Base-by-base conservation (phyloP, 2,888 invertebrate genomes). In the Elmis aenea region DNA sequence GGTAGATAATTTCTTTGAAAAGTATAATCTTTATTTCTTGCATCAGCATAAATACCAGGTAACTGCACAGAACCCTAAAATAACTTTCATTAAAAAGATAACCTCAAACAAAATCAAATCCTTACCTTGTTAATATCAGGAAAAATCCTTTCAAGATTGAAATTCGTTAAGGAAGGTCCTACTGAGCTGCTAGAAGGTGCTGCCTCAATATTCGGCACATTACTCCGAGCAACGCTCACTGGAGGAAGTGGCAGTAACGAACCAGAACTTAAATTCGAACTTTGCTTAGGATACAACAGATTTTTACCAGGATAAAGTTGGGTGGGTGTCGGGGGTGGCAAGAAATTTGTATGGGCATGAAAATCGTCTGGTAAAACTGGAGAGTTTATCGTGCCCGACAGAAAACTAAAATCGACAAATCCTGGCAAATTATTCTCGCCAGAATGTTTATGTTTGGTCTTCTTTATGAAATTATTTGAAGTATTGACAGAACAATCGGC, bases 91-190 rank as follows among this genome's bases (percentile, higher is more conserved):
- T 16, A 6, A 24, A 32, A n/a, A 32, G 5, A 11, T 8, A 1
- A 3, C 5, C 11, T n/a, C n/a, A 9, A 12, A 15, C 11, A 24
- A 13, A 26, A 16, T 18, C 15, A 14, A 12, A 16, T 3, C 6
- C 47, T 26, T 47, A 66, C 66, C 62, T 66, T 58, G 60, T 85
- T 85, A 51, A 88, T 87, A 71, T 88, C 88, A 2, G 88, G 88
- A 63, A 87, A 87, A 54, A 88, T 85, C 1, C 87, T 82, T 55
- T 85, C 85, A 23, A 88, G 70, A 66, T 87, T 87, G 59, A 88
- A 88, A 62, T 87, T 88, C 1, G 86, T 83, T 18, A 81, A 64
- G 33, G 75, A 73, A 3, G 72, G 74, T 20, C 75, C 73, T 6
- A 53, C 59, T 12, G 58, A 53, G 36, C 57, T 59, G 13, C 55